Evolutionary conservation across 1,140 invertebrate species (phyloP).

Genomic region (Solen grandis): DNA sequence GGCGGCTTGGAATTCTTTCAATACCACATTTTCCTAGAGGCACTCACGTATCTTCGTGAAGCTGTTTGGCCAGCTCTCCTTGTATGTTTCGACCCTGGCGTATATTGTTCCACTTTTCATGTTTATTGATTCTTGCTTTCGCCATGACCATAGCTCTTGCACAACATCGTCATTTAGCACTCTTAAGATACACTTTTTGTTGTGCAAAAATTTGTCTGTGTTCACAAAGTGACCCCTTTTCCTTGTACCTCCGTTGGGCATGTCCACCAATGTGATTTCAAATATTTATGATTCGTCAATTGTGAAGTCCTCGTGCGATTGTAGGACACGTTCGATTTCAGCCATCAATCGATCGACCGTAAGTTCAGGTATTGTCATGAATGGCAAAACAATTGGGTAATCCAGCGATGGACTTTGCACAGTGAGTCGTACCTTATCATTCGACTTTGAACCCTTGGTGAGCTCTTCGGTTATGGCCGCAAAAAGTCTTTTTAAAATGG

Average conservation of each 20-base stretch:
- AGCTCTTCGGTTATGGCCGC: not conserved
- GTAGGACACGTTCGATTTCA: not conserved
- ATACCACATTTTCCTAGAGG: conserved; percentile 9
- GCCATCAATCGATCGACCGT: not conserved
- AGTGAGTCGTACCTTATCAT: not conserved
- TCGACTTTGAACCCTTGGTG: not conserved
- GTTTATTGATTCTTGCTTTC: not conserved
- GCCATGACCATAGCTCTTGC: conserved; percentile 3
- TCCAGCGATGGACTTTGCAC: conserved; percentile 6
- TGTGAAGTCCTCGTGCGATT: not conserved
- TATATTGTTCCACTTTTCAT: conserved; percentile 12
- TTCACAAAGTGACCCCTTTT: not conserved
- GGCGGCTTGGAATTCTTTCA: not conserved
- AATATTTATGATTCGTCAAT: not conserved
- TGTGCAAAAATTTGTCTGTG: not conserved
- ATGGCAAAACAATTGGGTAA: not conserved
- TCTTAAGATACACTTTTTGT: not conserved
- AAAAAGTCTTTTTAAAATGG: not conserved
- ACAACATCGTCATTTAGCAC: conserved; percentile 32
- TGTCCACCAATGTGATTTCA: not conserved
- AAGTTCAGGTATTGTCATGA: not conserved
- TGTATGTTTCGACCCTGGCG: not conserved
- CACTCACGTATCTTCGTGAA: not conserved
- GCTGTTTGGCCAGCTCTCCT: not conserved
- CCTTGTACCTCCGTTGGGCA: not conserved